Evolutionary conservation across 2,113 vertebrate genomes (phyloP).

Genomic region (Cavia porcellus): DNA sequence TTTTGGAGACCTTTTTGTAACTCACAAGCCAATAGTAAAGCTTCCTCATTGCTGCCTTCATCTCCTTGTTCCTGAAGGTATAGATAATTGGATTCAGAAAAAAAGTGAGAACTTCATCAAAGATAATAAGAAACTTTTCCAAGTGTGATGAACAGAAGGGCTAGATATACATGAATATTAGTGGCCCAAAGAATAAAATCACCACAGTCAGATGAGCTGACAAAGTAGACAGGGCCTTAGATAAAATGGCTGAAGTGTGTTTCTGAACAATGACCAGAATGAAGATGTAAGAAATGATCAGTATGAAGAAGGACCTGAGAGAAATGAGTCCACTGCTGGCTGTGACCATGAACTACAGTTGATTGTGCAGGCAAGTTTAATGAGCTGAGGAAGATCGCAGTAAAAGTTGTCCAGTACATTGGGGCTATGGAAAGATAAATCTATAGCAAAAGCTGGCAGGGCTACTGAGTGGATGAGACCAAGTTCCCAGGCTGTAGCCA

Average conservation of each 20-base stretch:
- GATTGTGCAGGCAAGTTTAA: constrained; percentile 72
- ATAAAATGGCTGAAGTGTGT: constrained; percentile 36
- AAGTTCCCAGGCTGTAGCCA: constrained; percentile 39
- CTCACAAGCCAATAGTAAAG: constrained; percentile 47
- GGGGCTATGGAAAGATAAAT: constrained; percentile 72
- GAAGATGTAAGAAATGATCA: constrained; percentile 70
- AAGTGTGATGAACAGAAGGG: constrained; percentile 14
- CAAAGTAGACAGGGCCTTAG: constrained; percentile 68
- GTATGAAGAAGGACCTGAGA: constrained; percentile 47
- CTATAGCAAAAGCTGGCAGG: constrained; percentile 48
- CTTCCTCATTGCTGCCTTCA: constrained; percentile 69
- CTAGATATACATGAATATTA: background rate
- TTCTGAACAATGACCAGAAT: constrained; percentile 65
- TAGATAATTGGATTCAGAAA: constrained; percentile 71
- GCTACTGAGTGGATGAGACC: constrained; percentile 62
- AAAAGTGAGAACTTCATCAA: constrained; percentile 70
- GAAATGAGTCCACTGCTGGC: constrained; percentile 74
- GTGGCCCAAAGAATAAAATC: constrained; percentile 48
- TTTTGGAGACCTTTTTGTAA: constrained; percentile 42
- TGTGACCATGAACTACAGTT: constrained; percentile 57
- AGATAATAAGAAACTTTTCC: constrained; percentile 76
- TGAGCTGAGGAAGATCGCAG: constrained; percentile 72
- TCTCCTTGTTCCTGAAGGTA: constrained; percentile 72
- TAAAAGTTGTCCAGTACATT: constrained; percentile 76
- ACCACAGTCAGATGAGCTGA: constrained; percentile 71